Conservation (phyloP, 2,113 vertebrate species). For the Deroptyus accipitrinus region DNA sequence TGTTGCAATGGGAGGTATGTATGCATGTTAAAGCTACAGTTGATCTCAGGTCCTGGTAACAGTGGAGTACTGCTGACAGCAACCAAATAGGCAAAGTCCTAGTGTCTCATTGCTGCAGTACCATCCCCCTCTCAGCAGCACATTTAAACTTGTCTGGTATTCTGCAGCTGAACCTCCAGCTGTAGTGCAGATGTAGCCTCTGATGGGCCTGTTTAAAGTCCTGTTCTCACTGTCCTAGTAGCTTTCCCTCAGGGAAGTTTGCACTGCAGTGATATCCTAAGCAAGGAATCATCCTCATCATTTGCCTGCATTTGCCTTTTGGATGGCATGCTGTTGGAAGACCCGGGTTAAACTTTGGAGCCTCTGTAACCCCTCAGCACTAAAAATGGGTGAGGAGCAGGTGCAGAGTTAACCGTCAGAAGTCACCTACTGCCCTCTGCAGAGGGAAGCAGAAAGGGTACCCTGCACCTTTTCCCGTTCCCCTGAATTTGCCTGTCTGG, state of each 20-base stretch:
- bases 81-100: not conserved
- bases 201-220: not conserved
- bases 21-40: not conserved
- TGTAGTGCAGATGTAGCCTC: slow-evolving; percentile 20
- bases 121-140: not conserved
- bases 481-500: not conserved
- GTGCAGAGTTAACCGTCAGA: fast-evolving
- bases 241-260: not conserved
- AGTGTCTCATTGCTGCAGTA: not conserved
- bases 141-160: not conserved
- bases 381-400: not conserved
- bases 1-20: fast-evolving
- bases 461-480: not conserved
- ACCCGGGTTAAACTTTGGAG: not conserved
- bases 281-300: not conserved
- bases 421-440: not conserved
- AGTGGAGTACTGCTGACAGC: not conserved
- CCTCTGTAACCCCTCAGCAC: not conserved
- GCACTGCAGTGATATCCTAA: not conserved
- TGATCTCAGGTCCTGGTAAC: not conserved
- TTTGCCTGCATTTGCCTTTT: not conserved
- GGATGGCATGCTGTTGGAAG: not conserved
- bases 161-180: not conserved
- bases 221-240: not conserved
- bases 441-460: not conserved